A percentile compares a stretch with the other conserved stretches of the same genome.
Evolutionary conservation across 1,140 invertebrate species (phyloP).

Genomic region (Trichogramma pretiosum): DNA sequence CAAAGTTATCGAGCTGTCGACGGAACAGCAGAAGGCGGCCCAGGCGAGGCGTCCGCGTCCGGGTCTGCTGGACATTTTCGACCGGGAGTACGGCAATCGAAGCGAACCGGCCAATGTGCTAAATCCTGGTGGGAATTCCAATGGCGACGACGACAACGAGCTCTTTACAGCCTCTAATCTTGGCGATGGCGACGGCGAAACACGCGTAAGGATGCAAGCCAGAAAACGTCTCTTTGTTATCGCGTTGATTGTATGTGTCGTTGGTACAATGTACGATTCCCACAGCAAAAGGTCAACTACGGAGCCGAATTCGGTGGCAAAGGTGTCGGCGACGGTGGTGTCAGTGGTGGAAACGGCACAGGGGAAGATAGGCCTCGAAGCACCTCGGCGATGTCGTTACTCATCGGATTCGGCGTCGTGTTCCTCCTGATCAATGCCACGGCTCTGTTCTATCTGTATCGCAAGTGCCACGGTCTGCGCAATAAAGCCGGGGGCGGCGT

Average conservation of each 20-base stretch:
- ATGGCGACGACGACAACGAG: not conserved
- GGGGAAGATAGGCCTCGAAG: conserved; percentile 22
- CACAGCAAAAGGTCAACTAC: no score
- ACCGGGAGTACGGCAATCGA: conserved; percentile 26
- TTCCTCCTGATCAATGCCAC: conserved; percentile 77
- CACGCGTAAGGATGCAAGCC: not conserved
- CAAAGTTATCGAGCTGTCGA: conserved; percentile 29
- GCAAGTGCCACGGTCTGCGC: conserved; percentile 57
- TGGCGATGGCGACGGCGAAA: not conserved
- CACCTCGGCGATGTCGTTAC: conserved; percentile 54
- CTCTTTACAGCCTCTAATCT: no score
- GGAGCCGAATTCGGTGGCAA: not conserved
- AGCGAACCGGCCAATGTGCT: conserved; percentile 11
- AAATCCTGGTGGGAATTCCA: conserved; percentile 1
- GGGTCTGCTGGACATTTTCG: conserved; percentile 26
- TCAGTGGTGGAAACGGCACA: conserved; percentile 9
- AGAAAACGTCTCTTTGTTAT: no score
- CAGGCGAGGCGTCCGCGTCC: conserved; percentile 29
- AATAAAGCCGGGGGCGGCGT: conserved; percentile 45
- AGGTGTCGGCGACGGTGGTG: conserved; percentile 3
- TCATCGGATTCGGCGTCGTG: conserved; percentile 66
- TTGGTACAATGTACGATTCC: no score
- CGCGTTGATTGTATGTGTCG: no score
- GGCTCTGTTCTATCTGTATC: conserved; percentile 67
- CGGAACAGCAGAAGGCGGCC: conserved; percentile 5